Conservation (phyloP, 2,888 invertebrate genomes). For the Oxycera nigricornis region DNA sequence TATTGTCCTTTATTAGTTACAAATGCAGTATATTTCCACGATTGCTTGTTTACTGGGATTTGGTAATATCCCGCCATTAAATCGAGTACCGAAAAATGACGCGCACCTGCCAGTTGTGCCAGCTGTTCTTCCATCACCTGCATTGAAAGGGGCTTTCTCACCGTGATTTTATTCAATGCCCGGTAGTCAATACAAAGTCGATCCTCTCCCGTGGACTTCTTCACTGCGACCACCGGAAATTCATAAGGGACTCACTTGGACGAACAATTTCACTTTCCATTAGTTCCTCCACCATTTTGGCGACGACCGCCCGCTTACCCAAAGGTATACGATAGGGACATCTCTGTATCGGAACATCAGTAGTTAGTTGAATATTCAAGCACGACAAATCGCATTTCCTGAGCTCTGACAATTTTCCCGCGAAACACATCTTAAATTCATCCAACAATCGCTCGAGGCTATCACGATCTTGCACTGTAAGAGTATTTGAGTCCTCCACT, state of each 20-base stretch:
- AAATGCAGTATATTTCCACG: no score
- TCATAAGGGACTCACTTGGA: neutral
- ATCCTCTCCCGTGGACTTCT: neutral
- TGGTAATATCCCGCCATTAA: no score
- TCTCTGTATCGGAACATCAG: neutral
- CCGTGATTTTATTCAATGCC: neutral
- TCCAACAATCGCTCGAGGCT: no score
- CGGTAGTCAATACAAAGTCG: neutral
- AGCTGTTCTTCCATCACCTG: neutral
- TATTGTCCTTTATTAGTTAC: no score
- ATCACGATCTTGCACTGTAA: no score
- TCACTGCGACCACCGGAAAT: neutral
- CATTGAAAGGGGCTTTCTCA: neutral
- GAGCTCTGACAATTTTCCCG: no score
- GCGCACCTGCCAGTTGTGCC: no score
- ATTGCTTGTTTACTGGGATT: no score
- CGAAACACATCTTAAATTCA: neutral
- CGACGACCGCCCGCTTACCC: neutral
- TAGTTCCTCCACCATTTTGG: neutral
- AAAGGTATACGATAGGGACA: neutral
- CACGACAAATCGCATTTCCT: neutral
- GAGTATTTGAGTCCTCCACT: no score
- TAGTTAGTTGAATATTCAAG: neutral
- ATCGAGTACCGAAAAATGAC: no score
- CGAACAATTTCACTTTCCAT: no score